Percentiles rank a stretch among this genome's conserved stretches.
Conservation (phyloP, 2,888 invertebrate species). For the Diploptera punctata region DNA sequence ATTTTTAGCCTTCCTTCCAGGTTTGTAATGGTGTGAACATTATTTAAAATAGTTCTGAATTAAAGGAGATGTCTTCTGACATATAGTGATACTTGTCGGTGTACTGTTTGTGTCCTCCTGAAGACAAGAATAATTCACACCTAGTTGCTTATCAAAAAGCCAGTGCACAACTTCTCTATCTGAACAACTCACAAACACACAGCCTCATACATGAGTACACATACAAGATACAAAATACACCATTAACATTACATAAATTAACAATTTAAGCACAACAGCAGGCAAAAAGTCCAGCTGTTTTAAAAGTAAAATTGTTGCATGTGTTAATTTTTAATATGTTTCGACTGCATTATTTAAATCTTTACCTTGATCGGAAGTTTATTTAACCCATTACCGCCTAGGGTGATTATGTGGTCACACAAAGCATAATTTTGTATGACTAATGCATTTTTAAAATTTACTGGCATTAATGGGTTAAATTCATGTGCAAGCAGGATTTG, state of each 20-base stretch:
- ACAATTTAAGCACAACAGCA: background rate
- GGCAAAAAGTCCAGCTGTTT: background rate
- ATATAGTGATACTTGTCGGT: background rate
- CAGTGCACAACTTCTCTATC: constrained; percentile 12
- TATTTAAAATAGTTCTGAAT: background rate
- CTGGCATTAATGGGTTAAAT: too few species aligned
- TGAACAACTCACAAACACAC: background rate
- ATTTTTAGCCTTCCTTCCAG: too few species aligned
- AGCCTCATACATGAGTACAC: background rate
- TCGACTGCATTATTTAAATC: background rate
- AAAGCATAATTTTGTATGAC: too few species aligned
- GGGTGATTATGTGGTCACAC: too few species aligned
- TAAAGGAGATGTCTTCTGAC: too few species aligned
- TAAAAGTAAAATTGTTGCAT: background rate
- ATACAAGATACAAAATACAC: background rate
- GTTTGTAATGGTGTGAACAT: background rate
- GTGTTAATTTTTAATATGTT: background rate
- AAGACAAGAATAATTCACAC: background rate
- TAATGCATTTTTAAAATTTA: too few species aligned
- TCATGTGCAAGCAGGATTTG: too few species aligned
- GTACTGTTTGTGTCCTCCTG: background rate
- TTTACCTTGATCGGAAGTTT: background rate
- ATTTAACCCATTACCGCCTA: too few species aligned
- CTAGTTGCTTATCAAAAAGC: background rate
- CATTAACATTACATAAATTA: background rate